These are phyloP conservation scores for Platycheirus rosarum DNA, from an alignment of 2,888 invertebrate species.

Conservation along the genomic window DNA sequence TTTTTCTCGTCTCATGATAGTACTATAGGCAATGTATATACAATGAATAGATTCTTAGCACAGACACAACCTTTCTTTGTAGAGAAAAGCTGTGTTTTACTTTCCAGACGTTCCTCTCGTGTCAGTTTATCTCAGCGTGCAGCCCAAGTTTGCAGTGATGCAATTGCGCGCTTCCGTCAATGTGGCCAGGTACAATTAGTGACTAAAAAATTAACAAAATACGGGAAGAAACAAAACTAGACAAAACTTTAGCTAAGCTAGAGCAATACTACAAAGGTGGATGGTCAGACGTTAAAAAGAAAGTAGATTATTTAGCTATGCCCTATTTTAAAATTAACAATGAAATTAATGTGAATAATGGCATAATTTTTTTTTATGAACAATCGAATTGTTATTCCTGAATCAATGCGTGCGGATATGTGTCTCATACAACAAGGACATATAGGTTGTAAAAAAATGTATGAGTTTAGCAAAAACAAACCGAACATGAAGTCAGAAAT, in stretches of 20 bases:
- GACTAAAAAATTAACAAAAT: neutral
- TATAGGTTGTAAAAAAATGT: slow-evolving; percentile 20
- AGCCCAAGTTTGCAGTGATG: no score
- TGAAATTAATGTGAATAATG: neutral
- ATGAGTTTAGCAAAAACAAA: slow-evolving; percentile 12
- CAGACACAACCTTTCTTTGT: no score
- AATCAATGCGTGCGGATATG: slow-evolving; percentile 1
- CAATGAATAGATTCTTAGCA: no score
- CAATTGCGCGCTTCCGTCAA: no score
- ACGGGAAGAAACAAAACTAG: neutral
- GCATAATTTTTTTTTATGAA: neutral
- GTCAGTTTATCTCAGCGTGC: no score
- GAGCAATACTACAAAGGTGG: neutral
- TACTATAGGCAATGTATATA: no score
- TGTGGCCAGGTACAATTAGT: no score
- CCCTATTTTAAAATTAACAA: slow-evolving; percentile 1
- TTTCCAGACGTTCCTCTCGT: no score
- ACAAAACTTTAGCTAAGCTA: slow-evolving; percentile 2
- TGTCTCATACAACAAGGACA: slow-evolving; percentile 18
- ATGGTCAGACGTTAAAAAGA: neutral
- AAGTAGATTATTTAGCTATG: neutral
- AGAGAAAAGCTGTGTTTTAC: no score
- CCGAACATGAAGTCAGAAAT: slow-evolving; percentile 20
- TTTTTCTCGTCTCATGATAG: no score
- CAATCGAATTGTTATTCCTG: neutral